Evolutionary conservation across 2,888 invertebrate species (phyloP).

Genomic region (Gymnosoma rotundatum): DNA sequence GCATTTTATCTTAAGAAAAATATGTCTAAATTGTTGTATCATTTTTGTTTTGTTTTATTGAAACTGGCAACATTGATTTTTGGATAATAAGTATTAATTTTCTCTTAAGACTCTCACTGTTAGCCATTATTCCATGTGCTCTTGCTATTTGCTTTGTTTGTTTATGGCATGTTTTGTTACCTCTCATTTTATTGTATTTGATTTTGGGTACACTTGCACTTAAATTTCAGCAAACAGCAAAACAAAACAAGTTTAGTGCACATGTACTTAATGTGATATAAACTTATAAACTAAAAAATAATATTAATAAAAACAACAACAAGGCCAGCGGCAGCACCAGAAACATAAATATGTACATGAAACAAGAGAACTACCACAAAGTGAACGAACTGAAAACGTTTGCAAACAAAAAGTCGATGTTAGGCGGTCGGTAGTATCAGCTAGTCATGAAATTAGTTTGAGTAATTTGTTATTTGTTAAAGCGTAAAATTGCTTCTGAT

Average conservation of each 20-base stretch:
- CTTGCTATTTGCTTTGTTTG: slow-evolving; percentile 11
- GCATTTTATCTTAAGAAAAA: no score
- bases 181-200: slow-evolving; percentile 13
- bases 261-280: slow-evolving; percentile 71
- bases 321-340: slow-evolving; percentile 6
- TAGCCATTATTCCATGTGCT: no score
- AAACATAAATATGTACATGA: not conserved
- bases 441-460: slow-evolving; percentile 14
- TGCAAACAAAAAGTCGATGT: not conserved
- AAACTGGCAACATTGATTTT: no score
- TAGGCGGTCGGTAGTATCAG: slow-evolving; percentile 8
- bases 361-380: slow-evolving; percentile 28
- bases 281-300: slow-evolving; percentile 13
- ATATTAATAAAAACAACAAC: slow-evolving; percentile 4
- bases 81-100: not conserved
- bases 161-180: slow-evolving; percentile 16
- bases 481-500: slow-evolving; percentile 34
- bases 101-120: not conserved
- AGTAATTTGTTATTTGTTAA: slow-evolving; percentile 34
- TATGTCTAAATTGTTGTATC: no score
- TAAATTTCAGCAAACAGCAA: slow-evolving; percentile 46
- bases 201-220: slow-evolving; percentile 75
- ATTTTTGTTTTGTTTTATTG: no score
- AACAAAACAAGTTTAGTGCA: slow-evolving; percentile 72
- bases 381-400: slow-evolving; percentile 75